phyloP scores from a whole-genome alignment of 2,888 invertebrate genomes.

The Sarcophaga carnaria region DNA sequence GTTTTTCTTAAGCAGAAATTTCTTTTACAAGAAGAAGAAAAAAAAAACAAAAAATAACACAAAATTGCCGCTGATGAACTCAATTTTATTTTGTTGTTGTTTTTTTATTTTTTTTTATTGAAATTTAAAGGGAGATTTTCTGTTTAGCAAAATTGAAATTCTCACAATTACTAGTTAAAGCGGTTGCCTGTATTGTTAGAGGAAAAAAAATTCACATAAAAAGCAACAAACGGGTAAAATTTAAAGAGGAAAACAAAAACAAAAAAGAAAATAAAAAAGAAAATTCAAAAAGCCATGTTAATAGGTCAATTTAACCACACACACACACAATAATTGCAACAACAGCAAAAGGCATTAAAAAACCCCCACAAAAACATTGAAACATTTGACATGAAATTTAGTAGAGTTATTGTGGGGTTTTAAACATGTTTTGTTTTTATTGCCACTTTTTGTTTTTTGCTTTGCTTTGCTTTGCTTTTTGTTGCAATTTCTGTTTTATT shows the following conservation, averaged over 20 bases:
- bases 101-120: background rate
- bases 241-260: background rate
- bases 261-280: background rate
- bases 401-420: slow-evolving; percentile 10
- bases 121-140: slow-evolving; percentile 38
- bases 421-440: background rate
- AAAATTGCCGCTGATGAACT: slow-evolving; percentile 39
- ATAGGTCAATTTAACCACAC: slow-evolving; percentile 70
- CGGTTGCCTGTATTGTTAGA: background rate
- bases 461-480: background rate
- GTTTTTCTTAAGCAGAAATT: slow-evolving; percentile 30
- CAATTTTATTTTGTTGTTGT: background rate
- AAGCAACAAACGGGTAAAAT: background rate
- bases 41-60: slow-evolving; percentile 14
- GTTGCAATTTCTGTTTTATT: background rate
- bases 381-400: slow-evolving; percentile 41
- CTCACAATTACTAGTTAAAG: slow-evolving; percentile 52
- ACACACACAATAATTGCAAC: slow-evolving; percentile 7
- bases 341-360: slow-evolving; percentile 4
- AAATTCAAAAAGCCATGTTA: slow-evolving; percentile 66
- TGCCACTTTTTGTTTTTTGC: background rate
- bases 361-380: slow-evolving; percentile 37
- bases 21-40: slow-evolving; percentile 9
- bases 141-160: slow-evolving; percentile 29
- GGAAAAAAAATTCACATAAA: slow-evolving; percentile 59